Evolutionary conservation across 1,140 invertebrate species (phyloP).

Genomic region (Brachionus calyciflorus): DNA sequence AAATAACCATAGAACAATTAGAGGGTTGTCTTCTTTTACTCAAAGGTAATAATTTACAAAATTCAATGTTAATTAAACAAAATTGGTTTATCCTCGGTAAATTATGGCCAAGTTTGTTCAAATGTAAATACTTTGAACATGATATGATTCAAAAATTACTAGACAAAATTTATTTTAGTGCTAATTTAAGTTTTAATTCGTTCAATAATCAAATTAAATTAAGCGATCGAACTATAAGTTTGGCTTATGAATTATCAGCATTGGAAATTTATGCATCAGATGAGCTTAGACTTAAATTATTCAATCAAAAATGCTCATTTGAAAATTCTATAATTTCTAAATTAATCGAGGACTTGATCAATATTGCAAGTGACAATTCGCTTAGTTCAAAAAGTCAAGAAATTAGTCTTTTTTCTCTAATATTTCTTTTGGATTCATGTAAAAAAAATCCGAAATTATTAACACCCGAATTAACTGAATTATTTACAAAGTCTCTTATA

Average conservation of each 20-base stretch:
- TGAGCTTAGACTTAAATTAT: neutral
- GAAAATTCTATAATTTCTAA: slow-evolving; percentile 47
- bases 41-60: slow-evolving; percentile 65
- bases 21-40: slow-evolving; percentile 74
- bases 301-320: neutral
- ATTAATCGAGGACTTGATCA: slow-evolving; percentile 47
- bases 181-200: slow-evolving; percentile 63
- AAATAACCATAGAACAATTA: slow-evolving; percentile 67
- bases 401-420: slow-evolving; percentile 45
- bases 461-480: neutral
- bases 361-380: slow-evolving; percentile 48
- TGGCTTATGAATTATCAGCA: neutral
- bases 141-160: slow-evolving; percentile 73
- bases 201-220: slow-evolving; percentile 61
- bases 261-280: slow-evolving; percentile 61
- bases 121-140: slow-evolving; percentile 75
- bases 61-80: slow-evolving; percentile 68
- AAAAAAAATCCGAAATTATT: neutral
- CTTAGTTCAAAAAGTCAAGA: slow-evolving; percentile 5
- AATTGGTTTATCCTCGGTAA: slow-evolving; percentile 71
- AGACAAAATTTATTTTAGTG: slow-evolving; percentile 64
- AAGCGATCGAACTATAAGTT: slow-evolving; percentile 33
- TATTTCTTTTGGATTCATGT: slow-evolving; percentile 24
- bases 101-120: slow-evolving; percentile 71
- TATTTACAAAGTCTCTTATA: neutral